Evolutionary conservation across 1,140 invertebrate species (phyloP).

Genomic region (Phocides pigmalion): DNA sequence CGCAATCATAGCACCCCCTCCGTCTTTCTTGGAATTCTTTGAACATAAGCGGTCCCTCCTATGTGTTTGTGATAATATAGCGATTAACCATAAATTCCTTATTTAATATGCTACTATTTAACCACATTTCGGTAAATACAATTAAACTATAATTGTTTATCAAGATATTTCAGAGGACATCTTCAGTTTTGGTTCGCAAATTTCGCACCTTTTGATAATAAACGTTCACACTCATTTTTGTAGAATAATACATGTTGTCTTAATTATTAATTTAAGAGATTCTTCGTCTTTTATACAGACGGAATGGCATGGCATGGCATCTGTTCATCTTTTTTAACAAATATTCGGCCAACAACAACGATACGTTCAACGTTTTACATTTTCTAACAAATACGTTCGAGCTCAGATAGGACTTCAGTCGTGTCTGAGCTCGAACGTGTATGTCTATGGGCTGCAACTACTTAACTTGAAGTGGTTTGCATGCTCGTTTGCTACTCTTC

Average conservation of each 20-base stretch:
- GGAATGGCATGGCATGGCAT: no score
- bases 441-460: no score
- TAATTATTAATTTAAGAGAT: no score
- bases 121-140: constrained; percentile 28
- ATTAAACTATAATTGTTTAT: constrained; percentile 12
- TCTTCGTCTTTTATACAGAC: background rate
- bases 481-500: no score
- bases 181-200: constrained; percentile 24
- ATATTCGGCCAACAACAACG: no score
- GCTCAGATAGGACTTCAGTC: no score
- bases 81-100: background rate
- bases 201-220: constrained; percentile 27
- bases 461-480: no score
- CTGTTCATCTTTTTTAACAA: no score
- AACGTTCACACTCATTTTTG: constrained; percentile 7
- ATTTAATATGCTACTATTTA: background rate
- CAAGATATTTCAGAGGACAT: constrained; percentile 4
- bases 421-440: no score
- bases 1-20: constrained; percentile 11
- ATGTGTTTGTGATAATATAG: constrained; percentile 17
- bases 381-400: no score
- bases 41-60: background rate
- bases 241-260: background rate
- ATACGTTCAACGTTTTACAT: no score
- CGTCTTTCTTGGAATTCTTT: constrained; percentile 8